These are phyloP conservation scores for Datnioides undecimradiatus DNA, from an alignment of 2,113 vertebrate genomes.

Conservation along the genomic window DNA sequence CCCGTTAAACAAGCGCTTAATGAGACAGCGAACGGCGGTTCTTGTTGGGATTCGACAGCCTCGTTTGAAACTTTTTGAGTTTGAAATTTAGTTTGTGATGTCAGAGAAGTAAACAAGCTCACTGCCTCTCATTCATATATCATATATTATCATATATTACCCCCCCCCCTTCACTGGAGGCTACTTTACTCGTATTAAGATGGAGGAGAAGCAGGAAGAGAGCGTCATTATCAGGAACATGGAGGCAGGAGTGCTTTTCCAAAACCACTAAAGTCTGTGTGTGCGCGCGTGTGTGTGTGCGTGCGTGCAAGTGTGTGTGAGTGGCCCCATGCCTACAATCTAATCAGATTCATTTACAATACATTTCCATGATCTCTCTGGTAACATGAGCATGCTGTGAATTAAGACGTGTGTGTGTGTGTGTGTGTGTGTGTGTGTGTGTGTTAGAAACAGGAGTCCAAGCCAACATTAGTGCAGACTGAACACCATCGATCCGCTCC, in stretches of 20 bases:
- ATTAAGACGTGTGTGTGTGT: neutral
- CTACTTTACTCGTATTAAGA: conserved; percentile 48
- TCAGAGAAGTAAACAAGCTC: conserved; percentile 6
- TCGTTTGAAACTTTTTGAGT: neutral
- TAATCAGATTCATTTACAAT: conserved; percentile 31
- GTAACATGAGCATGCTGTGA: conserved; percentile 39
- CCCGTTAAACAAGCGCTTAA: no score
- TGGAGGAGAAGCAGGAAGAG: conserved; percentile 55
- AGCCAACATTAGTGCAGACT: neutral
- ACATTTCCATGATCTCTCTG: conserved; percentile 23
- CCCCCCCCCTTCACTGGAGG: neutral
- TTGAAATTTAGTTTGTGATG: neutral
- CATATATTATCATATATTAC: no score
- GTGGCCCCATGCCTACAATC: neutral
- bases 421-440: neutral
- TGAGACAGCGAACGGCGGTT: neutral
- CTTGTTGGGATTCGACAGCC: neutral
- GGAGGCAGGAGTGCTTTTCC: conserved; percentile 36
- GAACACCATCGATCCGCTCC: neutral
- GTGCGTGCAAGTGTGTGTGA: conserved; percentile 19
- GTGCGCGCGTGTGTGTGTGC: conserved; percentile 26
- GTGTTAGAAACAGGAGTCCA: neutral
- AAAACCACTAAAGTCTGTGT: conserved; percentile 24
- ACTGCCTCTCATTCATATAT: neutral
- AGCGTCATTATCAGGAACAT: conserved; percentile 59